phyloP scores from a whole-genome alignment of 1,140 invertebrate genomes.

The Rhopalosiphum padi region DNA sequence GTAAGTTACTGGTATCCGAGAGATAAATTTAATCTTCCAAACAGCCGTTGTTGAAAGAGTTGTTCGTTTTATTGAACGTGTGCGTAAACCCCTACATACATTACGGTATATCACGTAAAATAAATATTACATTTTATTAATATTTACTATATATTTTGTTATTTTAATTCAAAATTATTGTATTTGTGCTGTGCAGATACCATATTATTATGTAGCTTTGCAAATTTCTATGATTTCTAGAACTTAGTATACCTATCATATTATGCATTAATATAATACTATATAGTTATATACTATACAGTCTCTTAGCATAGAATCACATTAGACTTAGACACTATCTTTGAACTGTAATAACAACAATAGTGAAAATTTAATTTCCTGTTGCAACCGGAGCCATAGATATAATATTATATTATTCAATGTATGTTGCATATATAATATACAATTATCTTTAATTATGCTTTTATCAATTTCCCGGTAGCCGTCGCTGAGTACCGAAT shows the following conservation, averaged over 20 bases:
- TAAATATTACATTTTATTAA: not conserved
- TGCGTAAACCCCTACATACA: not conserved
- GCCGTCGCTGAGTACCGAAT: not conserved
- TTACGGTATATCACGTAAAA: not conserved
- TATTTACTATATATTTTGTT: not conserved
- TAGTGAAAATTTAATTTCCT: constrained; percentile 23
- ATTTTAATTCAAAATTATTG: not conserved
- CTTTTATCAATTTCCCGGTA: not conserved
- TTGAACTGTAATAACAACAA: not conserved
- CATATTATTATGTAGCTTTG: not conserved
- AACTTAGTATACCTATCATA: not conserved
- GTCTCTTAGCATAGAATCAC: not conserved
- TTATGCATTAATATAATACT: not conserved
- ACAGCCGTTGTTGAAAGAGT: not conserved
- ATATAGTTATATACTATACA: not conserved
- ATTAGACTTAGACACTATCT: not conserved
- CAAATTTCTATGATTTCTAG: not conserved
- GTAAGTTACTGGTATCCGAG: not conserved
- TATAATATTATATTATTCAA: not conserved
- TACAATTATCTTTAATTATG: not conserved
- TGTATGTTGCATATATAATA: not conserved
- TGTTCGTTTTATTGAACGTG: not conserved
- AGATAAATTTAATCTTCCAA: not conserved
- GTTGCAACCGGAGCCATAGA: not conserved
- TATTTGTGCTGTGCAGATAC: not conserved